Base-by-base conservation (phyloP, 2,888 invertebrate species). In the Mycalesis mineus region DNA sequence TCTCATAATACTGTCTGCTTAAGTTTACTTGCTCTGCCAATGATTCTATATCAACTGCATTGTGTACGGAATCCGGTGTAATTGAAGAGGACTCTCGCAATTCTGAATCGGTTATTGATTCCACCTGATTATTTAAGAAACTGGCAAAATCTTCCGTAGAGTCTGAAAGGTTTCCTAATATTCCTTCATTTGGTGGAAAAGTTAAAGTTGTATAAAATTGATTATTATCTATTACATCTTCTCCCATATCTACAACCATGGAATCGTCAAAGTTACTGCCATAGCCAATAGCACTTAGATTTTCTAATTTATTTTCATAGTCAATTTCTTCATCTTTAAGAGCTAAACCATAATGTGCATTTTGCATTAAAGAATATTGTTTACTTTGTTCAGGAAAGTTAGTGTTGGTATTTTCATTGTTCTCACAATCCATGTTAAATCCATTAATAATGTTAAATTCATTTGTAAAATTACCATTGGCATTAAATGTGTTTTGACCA, bases 211-310 rank as follows among this genome's bases (percentile, higher is more conserved):
- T 95, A 7, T 94, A 94, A 76, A 96, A 96, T 71, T 95, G 96
- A 49, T 95, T 88, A 31, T 95, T 95, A 80, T 96, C 96, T 39
- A 95, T 95, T 1, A 94, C 93, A 28, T 92, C 92, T 37, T 94
- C 94, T 33, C 94, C 94, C 90, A 95, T 93, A 73, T 95, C 95
- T 11, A 95, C 95, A 91, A 96, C 96, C 92, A 96, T 95, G 6
- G 95, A 93, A 68, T 95, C 95, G 67, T 94, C 94, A 70, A 95
- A 95, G 67, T 91, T 91, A 39, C 91, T 91, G 39, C 91, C 91
- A 66, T 92, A 86, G 59, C 93, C 93, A 60, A 91, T 87, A 45
- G 85, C 79, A 66, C 90, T 91, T 78, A 92, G 92, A 71, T 94
- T 95, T 73, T 95, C 95, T 64, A 95, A 90, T 84, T 95, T 95